These are phyloP conservation scores for Eubasilissa regina DNA, from an alignment of 1,140 invertebrate species.

Conservation along the genomic window DNA sequence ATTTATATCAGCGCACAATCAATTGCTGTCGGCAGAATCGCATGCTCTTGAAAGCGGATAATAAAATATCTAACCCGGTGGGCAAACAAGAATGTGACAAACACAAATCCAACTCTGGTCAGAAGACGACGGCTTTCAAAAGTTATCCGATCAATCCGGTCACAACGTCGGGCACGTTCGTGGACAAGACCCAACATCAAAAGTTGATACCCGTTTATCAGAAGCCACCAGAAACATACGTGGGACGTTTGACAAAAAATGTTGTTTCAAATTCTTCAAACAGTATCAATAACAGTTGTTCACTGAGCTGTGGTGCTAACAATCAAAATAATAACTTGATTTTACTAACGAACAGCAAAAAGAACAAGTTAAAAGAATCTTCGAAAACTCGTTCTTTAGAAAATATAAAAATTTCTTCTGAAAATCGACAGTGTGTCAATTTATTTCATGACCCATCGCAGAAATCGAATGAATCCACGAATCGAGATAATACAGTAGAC, in stretches of 20 bases:
- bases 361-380: constrained; percentile 30
- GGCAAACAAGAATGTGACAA: constrained; percentile 8
- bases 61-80: background rate
- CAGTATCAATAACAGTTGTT: background rate
- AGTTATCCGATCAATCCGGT: constrained; percentile 6
- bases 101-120: background rate
- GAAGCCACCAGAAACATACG: constrained; percentile 40
- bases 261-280: constrained; percentile 7
- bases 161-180: background rate
- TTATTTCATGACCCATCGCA: background rate
- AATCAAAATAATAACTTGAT: constrained; percentile 49
- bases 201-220: constrained; percentile 42
- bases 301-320: background rate
- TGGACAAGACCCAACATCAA: background rate
- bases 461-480: background rate
- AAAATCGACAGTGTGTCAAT: constrained; percentile 22
- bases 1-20: constrained; percentile 2
- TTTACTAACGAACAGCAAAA: constrained; percentile 42
- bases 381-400: constrained; percentile 42
- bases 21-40: constrained; percentile 34
- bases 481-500: background rate
- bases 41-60: background rate
- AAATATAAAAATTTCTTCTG: constrained; percentile 33
- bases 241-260: constrained; percentile 29
- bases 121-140: background rate